Conservation (phyloP, 2,113 vertebrate species). For the Penelope pileata region DNA sequence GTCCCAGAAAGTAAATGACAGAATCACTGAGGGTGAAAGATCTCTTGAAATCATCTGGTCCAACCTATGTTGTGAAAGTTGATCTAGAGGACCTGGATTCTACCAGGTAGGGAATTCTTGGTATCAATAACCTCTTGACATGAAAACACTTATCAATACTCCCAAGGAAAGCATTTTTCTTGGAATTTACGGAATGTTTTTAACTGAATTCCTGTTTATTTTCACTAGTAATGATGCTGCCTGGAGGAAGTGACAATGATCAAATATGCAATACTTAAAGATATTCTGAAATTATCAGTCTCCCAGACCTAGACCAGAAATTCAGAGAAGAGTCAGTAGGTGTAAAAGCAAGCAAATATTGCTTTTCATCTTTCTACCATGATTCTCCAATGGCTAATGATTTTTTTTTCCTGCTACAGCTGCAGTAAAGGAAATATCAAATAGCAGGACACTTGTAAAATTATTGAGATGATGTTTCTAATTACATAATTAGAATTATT, state of each 20-base stretch:
- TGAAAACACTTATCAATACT: rapidly evolving
- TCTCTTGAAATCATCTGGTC: neutral
- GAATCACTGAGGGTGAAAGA: rapidly evolving
- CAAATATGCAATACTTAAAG: neutral
- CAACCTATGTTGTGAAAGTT: rapidly evolving
- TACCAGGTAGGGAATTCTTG: neutral
- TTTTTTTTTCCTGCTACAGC: neutral
- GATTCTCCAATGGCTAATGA: neutral
- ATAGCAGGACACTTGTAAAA: neutral
- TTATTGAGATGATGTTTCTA: neutral
- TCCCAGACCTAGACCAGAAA: neutral
- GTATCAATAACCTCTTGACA: neutral
- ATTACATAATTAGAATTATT: neutral
- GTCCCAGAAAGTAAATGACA: neutral
- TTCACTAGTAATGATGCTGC: neutral
- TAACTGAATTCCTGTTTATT: neutral
- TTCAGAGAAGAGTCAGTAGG: neutral
- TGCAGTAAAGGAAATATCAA: neutral
- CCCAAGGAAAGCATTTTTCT: neutral
- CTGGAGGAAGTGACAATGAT: neutral
- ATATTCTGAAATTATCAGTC: rapidly evolving
- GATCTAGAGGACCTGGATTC: neutral
- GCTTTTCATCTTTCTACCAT: neutral
- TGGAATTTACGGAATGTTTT: neutral
- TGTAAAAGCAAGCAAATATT: neutral